Evolutionary conservation across 1,140 invertebrate genomes (phyloP), one percentile per base, ranked within the genome.

Genomic region (Radopholus similis): DNA sequence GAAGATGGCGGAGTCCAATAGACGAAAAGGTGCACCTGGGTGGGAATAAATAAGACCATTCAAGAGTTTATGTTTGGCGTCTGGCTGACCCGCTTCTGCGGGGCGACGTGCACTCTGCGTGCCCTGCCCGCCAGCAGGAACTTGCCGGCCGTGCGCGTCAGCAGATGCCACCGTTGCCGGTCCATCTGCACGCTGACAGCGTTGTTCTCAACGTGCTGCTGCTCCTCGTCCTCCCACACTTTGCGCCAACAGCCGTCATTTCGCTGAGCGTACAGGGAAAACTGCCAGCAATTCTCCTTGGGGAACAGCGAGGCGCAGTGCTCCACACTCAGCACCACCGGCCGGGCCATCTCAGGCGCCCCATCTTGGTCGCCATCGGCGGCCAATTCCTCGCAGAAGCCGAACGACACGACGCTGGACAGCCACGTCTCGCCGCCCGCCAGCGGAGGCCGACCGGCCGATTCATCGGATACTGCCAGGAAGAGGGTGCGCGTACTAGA

Each of bases 281-380:
- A 79, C 11, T 76, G 62, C 78, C 78, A 80, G 15, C 47, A 51
- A 49, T 80, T 78, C 49, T 80, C 77, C 51, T 79, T 78, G 28
- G 77, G 77, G 49, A 80, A 80, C 13, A 71, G 53, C 9, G 77
- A 78, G 1, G 77, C 77, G 62, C 72, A 80, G 58, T 80, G 77
- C 35, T 82, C 74, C 34, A 80, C 73, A 15, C 74, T 77, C 6
- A 82, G 60, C 15, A 80, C 70, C 8, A 80, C 73, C n/a, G 77
- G 77, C 13, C 76, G 73, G 15, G 51, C 59, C 38, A 78, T 30
- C 3, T 37, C 13, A n/a, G 53, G 13, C 26, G 26, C 51, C 21
- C 54, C 28, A 3, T 42, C 64, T n/a, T 75, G 66, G 18, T 15
- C 21, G 15, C 26, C 23, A 8, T 5, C 59, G 58, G 42, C 9